Evolutionary conservation across 2,797 vertebrate genomes (phyloP).

Genomic region (Capromys pilorides): DNA sequence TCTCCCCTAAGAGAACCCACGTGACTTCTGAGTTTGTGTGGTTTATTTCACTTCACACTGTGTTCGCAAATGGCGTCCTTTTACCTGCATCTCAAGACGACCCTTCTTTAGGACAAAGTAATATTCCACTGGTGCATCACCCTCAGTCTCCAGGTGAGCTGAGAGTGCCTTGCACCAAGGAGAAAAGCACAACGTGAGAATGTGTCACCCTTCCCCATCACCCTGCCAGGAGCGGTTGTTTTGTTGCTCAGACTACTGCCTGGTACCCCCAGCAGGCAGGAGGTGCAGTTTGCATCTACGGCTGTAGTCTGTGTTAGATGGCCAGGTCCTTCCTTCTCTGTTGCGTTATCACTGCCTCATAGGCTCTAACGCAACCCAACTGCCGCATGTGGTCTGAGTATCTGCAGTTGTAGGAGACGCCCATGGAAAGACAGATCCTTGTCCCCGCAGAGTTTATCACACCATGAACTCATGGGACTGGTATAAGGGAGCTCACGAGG

Average conservation of each 20-base stretch:
- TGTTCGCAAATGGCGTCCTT: neutral
- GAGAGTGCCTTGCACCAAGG: constrained; percentile 26
- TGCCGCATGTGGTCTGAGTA: neutral
- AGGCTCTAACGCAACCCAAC: neutral
- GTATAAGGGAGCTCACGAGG: neutral
- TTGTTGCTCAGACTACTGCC: neutral
- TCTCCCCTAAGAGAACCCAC: neutral
- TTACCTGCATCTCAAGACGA: neutral
- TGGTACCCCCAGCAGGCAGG: neutral
- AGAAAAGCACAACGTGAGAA: neutral
- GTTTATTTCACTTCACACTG: neutral
- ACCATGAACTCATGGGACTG: rapidly evolving
- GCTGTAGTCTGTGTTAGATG: rapidly evolving
- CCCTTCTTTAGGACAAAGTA: neutral
- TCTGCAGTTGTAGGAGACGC: neutral
- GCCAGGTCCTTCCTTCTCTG: neutral
- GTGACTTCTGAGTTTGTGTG: neutral
- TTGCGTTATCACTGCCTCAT: neutral
- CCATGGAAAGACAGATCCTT: neutral
- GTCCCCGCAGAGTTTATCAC: neutral
- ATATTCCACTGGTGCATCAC: neutral
- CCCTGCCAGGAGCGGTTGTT: neutral
- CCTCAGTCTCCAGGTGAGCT: neutral
- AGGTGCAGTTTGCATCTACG: too few species aligned
- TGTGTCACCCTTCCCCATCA: neutral